phyloP scores from a whole-genome alignment of 2,797 vertebrate species.

The Cirrhinus mrigala region DNA sequence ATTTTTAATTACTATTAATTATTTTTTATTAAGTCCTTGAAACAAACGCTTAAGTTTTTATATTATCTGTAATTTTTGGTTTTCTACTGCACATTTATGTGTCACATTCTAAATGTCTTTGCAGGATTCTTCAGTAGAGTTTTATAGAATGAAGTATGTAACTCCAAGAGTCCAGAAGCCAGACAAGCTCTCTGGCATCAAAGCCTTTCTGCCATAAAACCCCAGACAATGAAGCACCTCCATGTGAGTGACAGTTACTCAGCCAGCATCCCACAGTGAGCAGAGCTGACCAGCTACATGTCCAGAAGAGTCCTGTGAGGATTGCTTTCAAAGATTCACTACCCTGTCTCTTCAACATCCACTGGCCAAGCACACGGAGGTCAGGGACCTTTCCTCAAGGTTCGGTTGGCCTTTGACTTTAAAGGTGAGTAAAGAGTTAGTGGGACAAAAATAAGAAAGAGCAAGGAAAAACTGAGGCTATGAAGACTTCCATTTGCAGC shows the following conservation, averaged over 20 bases:
- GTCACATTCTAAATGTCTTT: background rate
- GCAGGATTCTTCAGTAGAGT: background rate
- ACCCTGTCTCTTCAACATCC: constrained; percentile 7
- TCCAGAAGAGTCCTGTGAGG: constrained; percentile 7
- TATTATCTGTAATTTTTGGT: background rate
- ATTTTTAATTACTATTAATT: too few relatives aligned
- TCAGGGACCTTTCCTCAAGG: constrained; percentile 10
- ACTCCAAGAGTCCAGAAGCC: constrained; percentile 4
- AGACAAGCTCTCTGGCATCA: constrained; percentile 7
- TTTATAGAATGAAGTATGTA: background rate
- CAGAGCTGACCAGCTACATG: constrained; percentile 9
- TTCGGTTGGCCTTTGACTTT: constrained; percentile 28
- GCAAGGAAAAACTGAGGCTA: background rate
- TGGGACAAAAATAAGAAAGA: constrained; percentile 6
- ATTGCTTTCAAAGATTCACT: constrained; percentile 41
- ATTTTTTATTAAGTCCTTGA: background rate
- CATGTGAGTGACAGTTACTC: constrained; percentile 24
- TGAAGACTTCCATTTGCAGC: constrained; percentile 30
- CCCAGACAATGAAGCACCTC: constrained; percentile 1
- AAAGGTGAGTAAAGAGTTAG: constrained; percentile 25
- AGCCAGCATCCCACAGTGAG: constrained; percentile 5
- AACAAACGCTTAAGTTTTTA: background rate
- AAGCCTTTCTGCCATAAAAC: constrained; percentile 26
- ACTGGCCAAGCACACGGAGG: constrained; percentile 18
- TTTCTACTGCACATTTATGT: background rate